phyloP scores from a whole-genome alignment of 2,797 vertebrate species.

The Gymnodraco acuticeps region DNA sequence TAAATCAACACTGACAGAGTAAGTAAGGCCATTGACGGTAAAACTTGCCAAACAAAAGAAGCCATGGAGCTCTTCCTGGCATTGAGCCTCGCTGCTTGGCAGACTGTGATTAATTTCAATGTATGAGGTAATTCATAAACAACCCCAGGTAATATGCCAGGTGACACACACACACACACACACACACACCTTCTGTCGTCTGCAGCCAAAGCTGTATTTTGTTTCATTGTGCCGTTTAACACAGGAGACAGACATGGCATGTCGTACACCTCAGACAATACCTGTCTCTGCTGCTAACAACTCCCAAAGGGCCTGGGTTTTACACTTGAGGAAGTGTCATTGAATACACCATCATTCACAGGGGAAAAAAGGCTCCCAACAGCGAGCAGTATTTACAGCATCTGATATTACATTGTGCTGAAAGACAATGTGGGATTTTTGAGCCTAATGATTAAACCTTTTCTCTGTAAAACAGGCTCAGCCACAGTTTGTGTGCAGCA shows the following conservation, averaged over 20 bases:
- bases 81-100: constrained; percentile 42
- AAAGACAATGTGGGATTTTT: constrained; percentile 48
- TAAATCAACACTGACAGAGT: constrained; percentile 57
- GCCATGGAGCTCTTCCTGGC: constrained; percentile 40
- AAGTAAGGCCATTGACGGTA: constrained; percentile 56
- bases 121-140: constrained; percentile 33
- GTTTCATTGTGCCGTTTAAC: constrained; percentile 39
- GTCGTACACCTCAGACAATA: constrained; percentile 47
- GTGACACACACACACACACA: constrained; percentile 13
- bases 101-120: constrained; percentile 37
- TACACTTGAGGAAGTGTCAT: constrained; percentile 41
- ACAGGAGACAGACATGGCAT: constrained; percentile 30
- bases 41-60: constrained; percentile 53
- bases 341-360: constrained; percentile 48
- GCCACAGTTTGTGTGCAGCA: constrained; percentile 32
- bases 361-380: constrained; percentile 25
- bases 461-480: constrained; percentile 41
- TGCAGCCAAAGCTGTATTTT: constrained; percentile 27
- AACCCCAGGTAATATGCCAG: constrained; percentile 40
- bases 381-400: constrained; percentile 41
- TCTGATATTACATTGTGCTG: constrained; percentile 55
- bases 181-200: constrained; percentile 12
- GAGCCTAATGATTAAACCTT: constrained; percentile 51
- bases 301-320: constrained; percentile 31
- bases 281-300: constrained; percentile 46